phyloP scores from a whole-genome alignment of 2,797 vertebrate species.

The Amazona finschi region DNA sequence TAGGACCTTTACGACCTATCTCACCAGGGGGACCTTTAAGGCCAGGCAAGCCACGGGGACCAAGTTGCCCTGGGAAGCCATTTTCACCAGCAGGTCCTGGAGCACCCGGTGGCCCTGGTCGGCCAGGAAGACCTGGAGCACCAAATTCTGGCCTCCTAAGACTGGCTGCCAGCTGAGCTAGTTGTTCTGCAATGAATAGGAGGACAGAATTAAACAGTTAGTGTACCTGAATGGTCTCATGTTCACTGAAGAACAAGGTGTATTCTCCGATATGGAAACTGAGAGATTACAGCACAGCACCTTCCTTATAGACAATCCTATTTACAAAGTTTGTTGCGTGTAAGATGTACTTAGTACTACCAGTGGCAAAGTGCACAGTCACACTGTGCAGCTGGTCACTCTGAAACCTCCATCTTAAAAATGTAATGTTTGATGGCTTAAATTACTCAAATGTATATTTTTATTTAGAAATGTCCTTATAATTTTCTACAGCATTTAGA shows the following conservation, averaged over 20 bases:
- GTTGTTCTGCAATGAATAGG: slow-evolving; percentile 84
- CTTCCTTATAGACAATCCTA: not conserved
- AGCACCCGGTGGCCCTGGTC: slow-evolving; percentile 87
- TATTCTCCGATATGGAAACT: not conserved
- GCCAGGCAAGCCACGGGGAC: slow-evolving; percentile 90
- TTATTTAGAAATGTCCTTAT: not conserved
- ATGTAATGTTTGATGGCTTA: not conserved
- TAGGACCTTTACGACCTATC: slow-evolving; percentile 88
- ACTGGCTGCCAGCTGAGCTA: slow-evolving; percentile 94
- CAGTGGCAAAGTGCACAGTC: not conserved
- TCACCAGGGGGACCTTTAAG: slow-evolving; percentile 91
- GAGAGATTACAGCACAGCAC: not conserved
- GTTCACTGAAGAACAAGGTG: not conserved
- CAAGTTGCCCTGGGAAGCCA: slow-evolving; percentile 92
- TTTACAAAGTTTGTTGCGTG: not conserved
- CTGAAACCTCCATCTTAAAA: not conserved
- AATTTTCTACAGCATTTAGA: not conserved
- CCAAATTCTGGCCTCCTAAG: slow-evolving; percentile 92
- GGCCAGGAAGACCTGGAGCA: slow-evolving; percentile 89
- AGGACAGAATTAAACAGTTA: not conserved
- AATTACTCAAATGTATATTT: not conserved
- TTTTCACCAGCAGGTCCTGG: slow-evolving; percentile 88
- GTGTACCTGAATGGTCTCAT: not conserved
- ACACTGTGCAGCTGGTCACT: not conserved
- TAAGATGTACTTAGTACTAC: not conserved